Percentiles rank a stretch among this genome's conserved stretches.
These are phyloP conservation scores for Hipposideros armiger DNA, from an alignment of 2,113 vertebrate genomes.

Conservation along the genomic window DNA sequence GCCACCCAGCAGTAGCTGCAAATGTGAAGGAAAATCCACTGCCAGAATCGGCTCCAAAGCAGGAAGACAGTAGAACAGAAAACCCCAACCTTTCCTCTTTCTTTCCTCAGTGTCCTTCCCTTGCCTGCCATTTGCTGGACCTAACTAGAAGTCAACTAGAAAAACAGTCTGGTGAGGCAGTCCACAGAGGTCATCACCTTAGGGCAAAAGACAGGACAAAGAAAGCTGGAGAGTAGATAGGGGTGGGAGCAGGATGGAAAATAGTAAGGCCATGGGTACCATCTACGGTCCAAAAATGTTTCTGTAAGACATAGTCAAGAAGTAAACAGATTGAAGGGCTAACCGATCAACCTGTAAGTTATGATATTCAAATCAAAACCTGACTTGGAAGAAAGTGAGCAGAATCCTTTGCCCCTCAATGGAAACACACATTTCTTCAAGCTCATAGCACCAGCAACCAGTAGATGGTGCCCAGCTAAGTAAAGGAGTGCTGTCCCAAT, in stretches of 20 bases:
- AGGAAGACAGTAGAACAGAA: not conserved
- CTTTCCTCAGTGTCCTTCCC: not conserved
- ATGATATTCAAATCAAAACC: not conserved
- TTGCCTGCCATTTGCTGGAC: not conserved
- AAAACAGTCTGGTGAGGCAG: not conserved
- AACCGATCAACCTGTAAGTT: not conserved
- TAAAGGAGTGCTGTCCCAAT: not conserved
- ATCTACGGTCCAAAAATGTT: not conserved
- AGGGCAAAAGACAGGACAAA: not conserved
- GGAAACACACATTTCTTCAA: not conserved
- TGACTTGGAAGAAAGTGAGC: not conserved
- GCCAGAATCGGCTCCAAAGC: not conserved
- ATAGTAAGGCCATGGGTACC: not conserved
- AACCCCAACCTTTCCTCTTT: not conserved
- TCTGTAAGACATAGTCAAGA: not conserved
- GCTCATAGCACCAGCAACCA: not conserved
- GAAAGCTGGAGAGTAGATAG: not conserved
- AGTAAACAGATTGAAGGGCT: not conserved
- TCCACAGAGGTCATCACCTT: not conserved
- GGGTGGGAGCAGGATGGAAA: not conserved
- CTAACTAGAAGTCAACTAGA: not conserved
- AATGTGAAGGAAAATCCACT: not conserved
- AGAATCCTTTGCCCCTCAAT: not conserved
- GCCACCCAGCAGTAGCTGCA: not conserved
- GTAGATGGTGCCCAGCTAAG: not conserved